Base-by-base conservation (phyloP, 2,888 invertebrate genomes). In the Apeira syringaria region DNA sequence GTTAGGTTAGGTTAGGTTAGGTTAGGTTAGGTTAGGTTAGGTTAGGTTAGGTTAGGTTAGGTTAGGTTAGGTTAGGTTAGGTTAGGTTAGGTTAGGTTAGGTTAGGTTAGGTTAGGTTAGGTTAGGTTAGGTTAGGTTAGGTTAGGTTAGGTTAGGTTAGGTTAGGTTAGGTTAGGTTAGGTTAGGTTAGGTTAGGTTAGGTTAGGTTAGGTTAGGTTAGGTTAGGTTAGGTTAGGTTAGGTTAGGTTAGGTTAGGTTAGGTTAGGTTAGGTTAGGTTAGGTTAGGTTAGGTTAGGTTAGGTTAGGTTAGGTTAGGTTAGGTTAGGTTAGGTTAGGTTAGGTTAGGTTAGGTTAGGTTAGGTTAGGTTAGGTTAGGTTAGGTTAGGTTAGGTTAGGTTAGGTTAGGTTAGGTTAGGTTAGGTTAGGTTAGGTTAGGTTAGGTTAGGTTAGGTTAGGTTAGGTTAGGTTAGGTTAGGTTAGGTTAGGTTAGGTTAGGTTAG, bases 141-240 rank as follows among this genome's bases (percentile, higher is more conserved):
- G 44, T 29, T 29, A 33, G 46, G 36, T 45, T 42, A 32, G 41
- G 32, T 38, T 38, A 45, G 38, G 45, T 46, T 35, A 40, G 40
- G 35, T 35, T 34, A 27, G 34, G 33, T 33, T 29, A 38, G 36
- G 36, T 37, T 37, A 37, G 36, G 36, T 38, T 38, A 38, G 38
- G 38, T 38, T 38, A 41, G 24, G 44, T 44, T 44, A 43, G 47
- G 47, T 47, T 47, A 42, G 47, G 42, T 47, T 38, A 42, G 47
- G 47, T 47, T 47, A 47, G 47, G 47, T 47, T 47, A 41, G 47
- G 42, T 47, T 43, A 47, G 47, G 47, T 43, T 43, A 36, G 36
- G 36, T 36, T 43, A 35, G 42, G 42, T 35, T 42, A 35, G 35
- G 42, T 42, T 42, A 42, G 42, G 42, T 42, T 42, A 42, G 42